phyloP scores from a whole-genome alignment of 1,140 invertebrate genomes.

The Babylonia areolata region DNA sequence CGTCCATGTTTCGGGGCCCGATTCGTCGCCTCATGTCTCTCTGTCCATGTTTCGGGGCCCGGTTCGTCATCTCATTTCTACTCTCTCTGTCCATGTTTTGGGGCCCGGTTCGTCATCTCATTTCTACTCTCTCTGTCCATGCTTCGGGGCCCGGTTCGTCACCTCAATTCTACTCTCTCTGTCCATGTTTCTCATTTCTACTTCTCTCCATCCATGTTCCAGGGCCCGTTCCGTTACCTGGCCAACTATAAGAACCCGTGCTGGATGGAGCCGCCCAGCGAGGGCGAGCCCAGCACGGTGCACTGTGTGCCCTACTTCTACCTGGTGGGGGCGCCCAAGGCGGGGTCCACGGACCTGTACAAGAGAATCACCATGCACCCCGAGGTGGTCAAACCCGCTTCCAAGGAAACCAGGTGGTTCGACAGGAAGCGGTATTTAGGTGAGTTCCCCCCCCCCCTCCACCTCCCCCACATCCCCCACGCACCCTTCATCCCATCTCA shows the following conservation, averaged over 20 bases:
- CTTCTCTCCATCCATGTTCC: background rate
- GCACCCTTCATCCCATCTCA: too few relatives aligned
- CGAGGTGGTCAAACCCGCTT: conserved; percentile 24
- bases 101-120: background rate
- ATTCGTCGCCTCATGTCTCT: background rate
- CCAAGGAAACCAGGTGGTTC: conserved; percentile 55
- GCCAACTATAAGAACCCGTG: conserved; percentile 55
- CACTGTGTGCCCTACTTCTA: conserved; percentile 59
- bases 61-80: too few relatives aligned
- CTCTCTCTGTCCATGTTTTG: background rate
- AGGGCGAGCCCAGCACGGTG: background rate
- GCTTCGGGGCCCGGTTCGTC: background rate
- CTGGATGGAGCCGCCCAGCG: conserved; percentile 25
- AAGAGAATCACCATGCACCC: conserved; percentile 45
- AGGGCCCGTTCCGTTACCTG: conserved; percentile 45
- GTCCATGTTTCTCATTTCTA: background rate
- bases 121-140: background rate
- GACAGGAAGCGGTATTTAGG: conserved; percentile 36
- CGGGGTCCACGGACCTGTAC: conserved; percentile 55
- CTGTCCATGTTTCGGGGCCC: background rate
- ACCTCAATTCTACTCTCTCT: background rate
- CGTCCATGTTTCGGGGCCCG: background rate
- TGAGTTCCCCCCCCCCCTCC: background rate
- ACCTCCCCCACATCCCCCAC: too few relatives aligned
- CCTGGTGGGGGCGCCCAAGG: conserved; percentile 54